Percentiles rank a stretch among this genome's conserved stretches.
These are phyloP conservation scores for Drosophila nr. perissopoda DNA, from an alignment of 2,888 invertebrate genomes.

Conservation along the genomic window DNA sequence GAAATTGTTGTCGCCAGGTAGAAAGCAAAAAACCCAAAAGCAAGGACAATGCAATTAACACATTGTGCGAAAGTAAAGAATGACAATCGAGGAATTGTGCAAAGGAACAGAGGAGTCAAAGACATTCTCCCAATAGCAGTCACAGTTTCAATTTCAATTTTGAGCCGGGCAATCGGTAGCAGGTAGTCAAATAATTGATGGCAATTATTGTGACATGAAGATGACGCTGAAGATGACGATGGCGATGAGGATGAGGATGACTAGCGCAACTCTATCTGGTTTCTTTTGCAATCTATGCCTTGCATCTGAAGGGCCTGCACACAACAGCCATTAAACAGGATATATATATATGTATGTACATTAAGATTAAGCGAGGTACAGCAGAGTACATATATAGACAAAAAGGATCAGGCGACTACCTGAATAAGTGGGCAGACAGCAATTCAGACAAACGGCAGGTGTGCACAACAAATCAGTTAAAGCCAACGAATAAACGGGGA, in stretches of 20 bases:
- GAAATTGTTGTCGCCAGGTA: conserved; percentile 34
- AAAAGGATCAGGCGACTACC: conserved; percentile 59
- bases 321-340: conserved; percentile 58
- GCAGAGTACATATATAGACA: conserved; percentile 26
- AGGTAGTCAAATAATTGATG: conserved; percentile 69
- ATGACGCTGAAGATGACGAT: conserved; percentile 20
- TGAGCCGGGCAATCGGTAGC: conserved; percentile 57
- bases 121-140: neutral
- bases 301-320: conserved; percentile 41
- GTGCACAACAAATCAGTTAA: conserved; percentile 63
- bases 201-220: conserved; percentile 74
- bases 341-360: conserved; percentile 24
- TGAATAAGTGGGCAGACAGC: conserved; percentile 25
- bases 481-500: conserved; percentile 26
- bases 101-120: neutral
- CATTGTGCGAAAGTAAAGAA: conserved; percentile 7
- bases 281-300: neutral
- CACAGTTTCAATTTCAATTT: conserved; percentile 23
- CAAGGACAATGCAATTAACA: conserved; percentile 48
- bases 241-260: conserved; percentile 5
- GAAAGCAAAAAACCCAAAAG: conserved; percentile 26
- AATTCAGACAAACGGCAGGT: conserved; percentile 43
- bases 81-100: conserved; percentile 4
- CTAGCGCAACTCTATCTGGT: conserved; percentile 17
- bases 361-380: conserved; percentile 55